A percentile compares a stretch with the other conserved stretches of the same genome.
These are phyloP conservation scores for Hedychridium roseum DNA, from an alignment of 2,888 invertebrate species.

Conservation along the genomic window DNA sequence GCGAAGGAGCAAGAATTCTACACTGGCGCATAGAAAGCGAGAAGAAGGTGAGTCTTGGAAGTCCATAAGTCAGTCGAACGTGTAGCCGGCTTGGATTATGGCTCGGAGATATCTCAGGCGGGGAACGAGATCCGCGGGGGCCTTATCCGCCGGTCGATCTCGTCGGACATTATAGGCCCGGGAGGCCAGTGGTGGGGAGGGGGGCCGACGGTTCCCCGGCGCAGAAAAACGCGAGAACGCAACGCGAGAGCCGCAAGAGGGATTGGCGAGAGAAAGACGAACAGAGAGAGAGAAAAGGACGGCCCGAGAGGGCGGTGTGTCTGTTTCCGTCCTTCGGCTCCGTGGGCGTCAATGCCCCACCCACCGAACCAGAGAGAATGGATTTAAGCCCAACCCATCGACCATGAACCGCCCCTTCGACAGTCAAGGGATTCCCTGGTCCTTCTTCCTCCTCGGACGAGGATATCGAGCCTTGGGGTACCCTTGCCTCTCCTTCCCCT, in stretches of 20 bases:
- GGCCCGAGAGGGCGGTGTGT: slow-evolving; percentile 3
- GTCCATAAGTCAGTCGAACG: slow-evolving; percentile 27
- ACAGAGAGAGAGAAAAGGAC: background rate
- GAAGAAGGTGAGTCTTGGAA: slow-evolving; percentile 14
- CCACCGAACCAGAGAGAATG: no score
- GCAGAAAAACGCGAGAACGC: background rate
- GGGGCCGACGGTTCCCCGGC: slow-evolving; percentile 15
- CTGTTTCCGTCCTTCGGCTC: background rate
- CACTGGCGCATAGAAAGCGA: no score
- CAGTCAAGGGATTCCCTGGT: no score
- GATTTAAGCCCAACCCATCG: no score
- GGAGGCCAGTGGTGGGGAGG: slow-evolving; percentile 21
- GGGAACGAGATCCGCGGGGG: slow-evolving; percentile 36
- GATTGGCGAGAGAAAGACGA: slow-evolving; percentile 4
- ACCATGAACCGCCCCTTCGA: no score
- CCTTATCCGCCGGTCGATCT: slow-evolving; percentile 48
- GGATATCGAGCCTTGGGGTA: no score
- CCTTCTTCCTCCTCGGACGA: no score
- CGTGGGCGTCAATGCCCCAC: no score
- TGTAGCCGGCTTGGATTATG: slow-evolving; percentile 28
- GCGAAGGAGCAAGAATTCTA: no score
- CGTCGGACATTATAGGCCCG: slow-evolving; percentile 48
- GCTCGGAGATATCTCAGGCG: slow-evolving; percentile 39
- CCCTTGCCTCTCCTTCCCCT: no score
- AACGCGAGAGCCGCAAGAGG: background rate